Base-by-base conservation (phyloP, 2,797 vertebrate genomes). In the Hippopotamyrus pictus region DNA sequence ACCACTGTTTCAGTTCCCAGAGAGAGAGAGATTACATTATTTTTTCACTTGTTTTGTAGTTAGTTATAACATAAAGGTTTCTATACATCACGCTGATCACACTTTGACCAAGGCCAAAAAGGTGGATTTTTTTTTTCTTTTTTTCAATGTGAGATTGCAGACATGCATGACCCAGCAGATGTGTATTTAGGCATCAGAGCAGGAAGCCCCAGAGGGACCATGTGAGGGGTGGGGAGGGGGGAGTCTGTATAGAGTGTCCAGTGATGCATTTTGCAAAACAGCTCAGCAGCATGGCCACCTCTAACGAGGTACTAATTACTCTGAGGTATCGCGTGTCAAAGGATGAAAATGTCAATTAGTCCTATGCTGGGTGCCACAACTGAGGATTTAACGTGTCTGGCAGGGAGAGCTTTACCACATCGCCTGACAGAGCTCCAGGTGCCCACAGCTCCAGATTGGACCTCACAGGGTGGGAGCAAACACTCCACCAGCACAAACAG, bases 281-380 rank as follows among this genome's bases (percentile, higher is more conserved):
- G 3, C 48, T 83, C 82, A 84, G 44, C 19, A 29, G 48, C 82
- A 84, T n/a, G 22, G 50, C 46, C 12, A 53, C 46, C 14, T 25
- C 83, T 86, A 86, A 86, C 22, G 22, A 53, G 83, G 83, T 29
- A 86, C 29, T 50, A 51, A 86, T 51, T 29, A 53, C 14, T 12
- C 83, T 1, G 50, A 86, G 46, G 83, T 86, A 51, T 85, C 3
- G 11, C 25, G 1, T 50, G 83, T 29, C 48, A 86, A 86, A 29
- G 83, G 83, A 86, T 17, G 50, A 29, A 29, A 86, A 86, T 51
- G 83, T 84, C 46, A 50, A 84, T 84, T 84, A 84, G 44, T 46
- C 48, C 44, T 46, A 50, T 84, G 82, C 82, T 84, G 82, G 82
- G 82, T 73, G 65, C 65, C 29, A 37, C 29, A 37, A 73, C 65